Evolutionary conservation across 2,888 invertebrate species (phyloP), one percentile per base, ranked within the genome.

Genomic region (Sussaba pulchella): DNA sequence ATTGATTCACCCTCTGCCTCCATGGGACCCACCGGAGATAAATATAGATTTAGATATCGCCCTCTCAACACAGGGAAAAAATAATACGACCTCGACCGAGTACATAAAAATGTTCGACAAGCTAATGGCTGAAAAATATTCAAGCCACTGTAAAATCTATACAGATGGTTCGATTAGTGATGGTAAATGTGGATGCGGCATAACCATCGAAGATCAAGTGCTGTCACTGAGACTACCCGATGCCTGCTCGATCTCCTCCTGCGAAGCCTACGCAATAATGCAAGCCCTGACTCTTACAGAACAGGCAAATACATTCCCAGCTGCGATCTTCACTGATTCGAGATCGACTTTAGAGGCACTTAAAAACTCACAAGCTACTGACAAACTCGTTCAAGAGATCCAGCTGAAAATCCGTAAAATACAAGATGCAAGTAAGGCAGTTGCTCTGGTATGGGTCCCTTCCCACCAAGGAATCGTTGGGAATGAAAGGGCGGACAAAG

Each of bases 381-480:
- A 66, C 1, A 9, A 19, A 0, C 24, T 43, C 10, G 43, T 24
- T 0, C 47, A 66, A 66, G n/a, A 31, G 10, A 24, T 45, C 10
- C 66, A 66, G 24, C 21, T 43, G 1, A n/a, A 47, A 19, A 9
- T 47, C 1, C 0, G 19, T 0, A 26, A 24, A 17, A 9, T 50
- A 50, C 19, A 50, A 50, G 21, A 50, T 17, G 1, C 19, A 6
- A 19, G 1, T 19, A 50, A 50, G 9, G 21, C 1, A 50, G 19
- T 50, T 10, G 19, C 50, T 9, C 5, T 69, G 24, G 52, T 69
- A 69, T 69, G 69, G 52, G 52, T 69, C 8, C 8, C 69, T 14
- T 69, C 69, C 12, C 52, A 69, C 4, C 69, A 69, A 52, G 52
- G 36, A 52, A 69, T 69, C 52, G 24, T 5, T 6, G 69, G 69